Conservation (phyloP, 1,140 invertebrate species). For the Fopius arisanus region DNA sequence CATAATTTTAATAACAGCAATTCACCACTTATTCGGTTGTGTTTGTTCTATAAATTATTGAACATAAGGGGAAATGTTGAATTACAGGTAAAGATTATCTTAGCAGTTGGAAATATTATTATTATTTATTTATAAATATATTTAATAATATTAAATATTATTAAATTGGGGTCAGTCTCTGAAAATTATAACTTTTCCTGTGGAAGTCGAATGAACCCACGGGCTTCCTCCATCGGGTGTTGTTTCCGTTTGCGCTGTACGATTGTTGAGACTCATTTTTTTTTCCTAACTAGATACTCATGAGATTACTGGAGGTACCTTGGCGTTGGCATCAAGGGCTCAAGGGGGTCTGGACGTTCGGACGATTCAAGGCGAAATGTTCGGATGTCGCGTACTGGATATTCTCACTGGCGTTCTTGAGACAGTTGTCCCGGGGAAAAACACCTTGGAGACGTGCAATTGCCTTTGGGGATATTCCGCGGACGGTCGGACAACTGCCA, state of each 20-base stretch:
- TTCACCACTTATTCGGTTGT: too few species aligned
- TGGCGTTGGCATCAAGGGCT: not conserved
- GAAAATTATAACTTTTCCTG: too few species aligned
- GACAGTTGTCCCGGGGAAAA: not conserved
- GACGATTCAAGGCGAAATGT: not conserved
- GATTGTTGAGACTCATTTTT: not conserved
- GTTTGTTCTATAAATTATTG: too few species aligned
- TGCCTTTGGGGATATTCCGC: constrained; percentile 33
- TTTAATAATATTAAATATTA: too few species aligned
- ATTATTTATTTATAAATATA: too few species aligned
- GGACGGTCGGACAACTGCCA: not conserved
- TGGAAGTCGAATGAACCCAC: not conserved
- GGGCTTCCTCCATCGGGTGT: not conserved
- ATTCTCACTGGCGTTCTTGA: not conserved
- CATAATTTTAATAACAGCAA: too few species aligned
- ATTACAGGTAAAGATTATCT: too few species aligned
- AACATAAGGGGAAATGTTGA: too few species aligned
- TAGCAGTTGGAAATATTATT: too few species aligned
- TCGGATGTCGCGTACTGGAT: not conserved
- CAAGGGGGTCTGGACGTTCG: not conserved
- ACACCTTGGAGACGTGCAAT: constrained; percentile 39
- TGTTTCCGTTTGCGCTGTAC: not conserved
- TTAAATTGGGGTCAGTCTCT: too few species aligned
- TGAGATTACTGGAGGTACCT: not conserved
- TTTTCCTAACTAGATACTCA: not conserved